Base-by-base conservation (phyloP, 2,113 vertebrate species). In the Vidua chalybeata region DNA sequence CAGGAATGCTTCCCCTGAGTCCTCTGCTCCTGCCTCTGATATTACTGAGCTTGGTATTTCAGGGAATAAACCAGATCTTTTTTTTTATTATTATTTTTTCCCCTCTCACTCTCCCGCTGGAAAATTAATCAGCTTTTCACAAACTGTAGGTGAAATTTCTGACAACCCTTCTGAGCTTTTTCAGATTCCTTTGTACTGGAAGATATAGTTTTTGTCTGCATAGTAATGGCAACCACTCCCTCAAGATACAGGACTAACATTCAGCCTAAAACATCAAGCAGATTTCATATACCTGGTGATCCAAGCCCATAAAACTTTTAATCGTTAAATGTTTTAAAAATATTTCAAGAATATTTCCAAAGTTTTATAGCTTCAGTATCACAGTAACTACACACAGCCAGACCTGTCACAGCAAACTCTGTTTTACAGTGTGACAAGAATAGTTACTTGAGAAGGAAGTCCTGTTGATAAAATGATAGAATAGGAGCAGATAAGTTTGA, bases 141-240 rank as follows among this genome's bases (percentile, higher is more conserved):
- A 94, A 93, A 89, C 45, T 63, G 48, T 66, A 87, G 63, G 71
- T 89, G 91, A 95, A 97, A 95, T 73, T 96, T 96, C 77, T 89
- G 81, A 96, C 92, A 95, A 52, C 15, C 37, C 74, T 77, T 71
- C 43, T 24, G 71, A 92, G 91, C 3, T 88, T 93, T 81, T 54
- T 22, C 62, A 41, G 35, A 69, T 62, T 72, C 68, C 69, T 78
- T 77, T 90, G 59, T 66, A 61, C 49, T 72, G 39, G 37, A 92
- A 93, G 84, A 90, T 56, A n/a, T 0, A 92, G 63, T 22, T 95
- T 85, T 89, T 63, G 37, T 86, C 48, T 91, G 67, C 54, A 51
- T 13, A 63, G 43, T 22, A 84, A 64, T 91, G 94, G 78, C 91
- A 92, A 75, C 31, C 8, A 73, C 77, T 95, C 79, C 71, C 74